Percentiles rank a stretch among this genome's conserved stretches.
These are phyloP conservation scores for Albula goreensis DNA, from an alignment of 2,113 vertebrate genomes.

Conservation along the genomic window DNA sequence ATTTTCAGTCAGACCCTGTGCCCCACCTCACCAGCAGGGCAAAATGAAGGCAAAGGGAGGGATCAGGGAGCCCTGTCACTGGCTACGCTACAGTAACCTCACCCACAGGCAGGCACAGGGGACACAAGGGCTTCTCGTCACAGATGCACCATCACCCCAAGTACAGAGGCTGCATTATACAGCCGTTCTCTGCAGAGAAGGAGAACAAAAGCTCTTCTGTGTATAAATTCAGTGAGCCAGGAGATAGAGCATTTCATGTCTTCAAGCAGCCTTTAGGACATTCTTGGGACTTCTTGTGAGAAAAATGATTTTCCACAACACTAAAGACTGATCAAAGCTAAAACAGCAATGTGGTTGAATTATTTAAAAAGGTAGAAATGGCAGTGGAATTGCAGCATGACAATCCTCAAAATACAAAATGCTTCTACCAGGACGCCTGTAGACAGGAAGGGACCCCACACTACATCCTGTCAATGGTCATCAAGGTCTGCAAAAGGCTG, in stretches of 20 bases:
- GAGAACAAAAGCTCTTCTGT: conserved; percentile 26
- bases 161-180: conserved; percentile 73
- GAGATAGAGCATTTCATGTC: conserved; percentile 25
- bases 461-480: too few species aligned
- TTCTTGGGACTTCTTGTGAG: background rate
- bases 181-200: conserved; percentile 33
- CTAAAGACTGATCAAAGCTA: background rate
- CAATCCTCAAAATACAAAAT: too few species aligned
- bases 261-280: conserved; percentile 14
- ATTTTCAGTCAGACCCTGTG: background rate
- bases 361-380: too few species aligned
- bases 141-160: conserved; percentile 36
- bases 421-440: too few species aligned
- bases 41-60: conserved; percentile 8
- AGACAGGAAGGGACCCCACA: too few species aligned
- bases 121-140: conserved; percentile 57
- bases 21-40: background rate
- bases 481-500: too few species aligned
- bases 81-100: conserved; percentile 18
- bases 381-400: too few species aligned
- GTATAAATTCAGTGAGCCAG: background rate
- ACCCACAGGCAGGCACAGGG: background rate
- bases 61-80: background rate
- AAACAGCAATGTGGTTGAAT: too few species aligned
- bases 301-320: background rate